These are phyloP conservation scores for Onychomys torridus DNA, from an alignment of 2,797 vertebrate species.

Conservation along the genomic window DNA sequence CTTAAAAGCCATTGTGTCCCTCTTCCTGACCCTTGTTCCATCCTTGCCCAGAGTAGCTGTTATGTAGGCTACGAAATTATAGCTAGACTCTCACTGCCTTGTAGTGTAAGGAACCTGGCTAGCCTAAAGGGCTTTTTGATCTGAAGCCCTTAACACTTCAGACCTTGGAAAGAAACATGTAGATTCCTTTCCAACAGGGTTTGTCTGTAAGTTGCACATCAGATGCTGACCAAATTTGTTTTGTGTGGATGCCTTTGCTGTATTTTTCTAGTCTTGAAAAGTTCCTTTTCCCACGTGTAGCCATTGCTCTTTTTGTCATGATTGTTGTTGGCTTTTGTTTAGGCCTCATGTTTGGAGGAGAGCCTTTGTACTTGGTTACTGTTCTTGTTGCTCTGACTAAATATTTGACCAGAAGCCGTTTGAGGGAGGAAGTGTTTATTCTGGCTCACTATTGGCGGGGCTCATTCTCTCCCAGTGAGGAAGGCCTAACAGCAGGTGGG, in stretches of 20 bases:
- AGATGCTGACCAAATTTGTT: slow-evolving; percentile 21
- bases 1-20: slow-evolving; percentile 63
- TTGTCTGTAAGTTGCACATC: slow-evolving; percentile 19
- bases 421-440: not conserved
- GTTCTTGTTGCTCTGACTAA: not conserved
- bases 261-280: slow-evolving; percentile 25
- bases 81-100: not conserved
- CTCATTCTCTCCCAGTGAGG: not conserved
- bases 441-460: not conserved
- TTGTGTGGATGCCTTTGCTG: slow-evolving; percentile 15
- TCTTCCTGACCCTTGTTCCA: not conserved
- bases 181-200: not conserved
- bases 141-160: slow-evolving; percentile 6
- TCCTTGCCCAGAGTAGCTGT: slow-evolving; percentile 29
- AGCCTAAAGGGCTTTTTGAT: slow-evolving; percentile 42
- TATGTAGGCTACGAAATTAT: not conserved
- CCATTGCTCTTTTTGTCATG: not conserved
- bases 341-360: not conserved
- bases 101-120: not conserved
- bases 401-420: not conserved
- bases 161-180: not conserved
- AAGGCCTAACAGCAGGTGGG: not conserved
- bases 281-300: slow-evolving; percentile 12
- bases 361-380: not conserved
- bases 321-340: slow-evolving; percentile 32